Evolutionary conservation across 2,797 vertebrate genomes (phyloP), one percentile per base, ranked within the genome.

Genomic region (Nannoperca australis): DNA sequence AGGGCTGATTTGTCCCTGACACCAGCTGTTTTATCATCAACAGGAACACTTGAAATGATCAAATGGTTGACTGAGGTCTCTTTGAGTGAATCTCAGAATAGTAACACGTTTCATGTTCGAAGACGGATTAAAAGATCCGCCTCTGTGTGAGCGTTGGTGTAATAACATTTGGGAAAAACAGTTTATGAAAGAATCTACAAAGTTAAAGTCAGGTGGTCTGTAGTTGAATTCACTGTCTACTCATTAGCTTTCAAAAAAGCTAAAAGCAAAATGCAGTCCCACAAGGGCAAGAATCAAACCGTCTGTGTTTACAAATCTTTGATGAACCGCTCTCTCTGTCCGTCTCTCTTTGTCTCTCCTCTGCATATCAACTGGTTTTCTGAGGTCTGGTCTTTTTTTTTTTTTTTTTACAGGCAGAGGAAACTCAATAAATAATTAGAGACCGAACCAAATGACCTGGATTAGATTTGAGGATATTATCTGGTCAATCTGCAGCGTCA

Each of bases 341-440:
- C 51, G 65, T 63, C 75, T 70, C 45, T 77, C 64, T 79, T 86
- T 82, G 72, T 86, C 65, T 81, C 67, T 67, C 27, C 40, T 72
- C 59, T 89, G 81, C 81, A 83, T 84, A 87, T 90, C 80, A 91
- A 82, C 88, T 53, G 62, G 10, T 84, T 86, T 85, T 85, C 70
- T 68, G 44, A 64, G 59, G 79, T 82, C 68, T 78, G 74, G 72
- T 79, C 55, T 69, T 51, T 27, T 27, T 27, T 27, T 27, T 27
- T 27, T 27, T 27, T 58, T 73, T 58, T 56, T 70, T 61, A 49
- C 55, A 45, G 38, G 60, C 70, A 51, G 59, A 71, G 73, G 24
- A 84, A 92, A 85, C 81, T 91, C 91, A 82, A 92, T 94, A 92
- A 92, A 91, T 91, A 93, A 92, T 93, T 91, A 94, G 73, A 88